Evolutionary conservation across 2,113 vertebrate species (phyloP), one percentile per base, ranked within the genome.

Genomic region (Psilopsiagon aurifrons): DNA sequence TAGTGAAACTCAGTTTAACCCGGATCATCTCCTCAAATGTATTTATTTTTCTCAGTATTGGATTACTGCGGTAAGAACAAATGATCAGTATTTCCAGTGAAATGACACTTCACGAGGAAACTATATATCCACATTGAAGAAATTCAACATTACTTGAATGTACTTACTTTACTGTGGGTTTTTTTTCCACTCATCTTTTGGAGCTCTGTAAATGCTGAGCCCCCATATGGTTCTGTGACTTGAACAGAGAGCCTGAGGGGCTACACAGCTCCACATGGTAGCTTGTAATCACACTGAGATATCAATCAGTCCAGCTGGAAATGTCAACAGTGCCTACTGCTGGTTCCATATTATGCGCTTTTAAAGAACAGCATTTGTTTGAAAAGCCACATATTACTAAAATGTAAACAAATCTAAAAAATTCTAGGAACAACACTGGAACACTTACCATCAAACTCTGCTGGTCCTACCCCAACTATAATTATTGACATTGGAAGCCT

Each of bases 401-500:
- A 90, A 76, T 14, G 18, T 64, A 89, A 94, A 69, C 17, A 92
- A 84, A 67, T 66, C 54, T 9, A 25, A 88, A 78, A 86, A 75
- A 86, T 35, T 7, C 6, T 24, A 47, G 19, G 64, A 74, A 74
- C 74, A 78, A 24, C 39, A 71, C 39, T 17, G 66, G 46, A 57
- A 77, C 35, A 93, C 98, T 98, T 96, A 99, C 99, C 99, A 87
- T 99, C 99, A 95, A 99, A 99, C 94, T 99, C 99, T 92, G 99
- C 99, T 49, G 99, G 99, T 64, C 99, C 99, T 49, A 99, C 99
- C 13, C 99, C 99, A 62, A 99, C 99, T 86, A 99, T 99, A 93
- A 99, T 99, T 97, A 99, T 98, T 46, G 99, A 99, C 99, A 99
- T 99, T 14, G 99, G 99, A 97, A 99, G 98, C 96, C 98, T 98